Percentiles rank a stretch among this genome's conserved stretches.
Evolutionary conservation across 2,888 invertebrate species (phyloP).

Genomic region (Troides oblongomaculatus): DNA sequence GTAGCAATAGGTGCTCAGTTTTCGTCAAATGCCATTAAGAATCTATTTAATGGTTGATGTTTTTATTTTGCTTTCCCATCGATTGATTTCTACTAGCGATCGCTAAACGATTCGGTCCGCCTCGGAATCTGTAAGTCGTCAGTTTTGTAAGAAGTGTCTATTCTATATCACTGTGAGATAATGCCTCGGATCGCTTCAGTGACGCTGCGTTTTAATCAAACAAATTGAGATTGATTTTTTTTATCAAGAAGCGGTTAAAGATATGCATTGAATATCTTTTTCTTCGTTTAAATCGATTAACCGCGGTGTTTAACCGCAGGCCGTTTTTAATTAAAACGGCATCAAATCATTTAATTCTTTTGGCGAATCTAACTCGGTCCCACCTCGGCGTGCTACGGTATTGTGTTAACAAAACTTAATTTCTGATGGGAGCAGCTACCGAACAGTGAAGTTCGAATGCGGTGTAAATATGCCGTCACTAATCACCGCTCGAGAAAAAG

Average conservation of each 20-base stretch:
- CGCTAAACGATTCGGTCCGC: constrained; percentile 62
- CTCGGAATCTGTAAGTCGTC: constrained; percentile 48
- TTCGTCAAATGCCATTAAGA: constrained; percentile 41
- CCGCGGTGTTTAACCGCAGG: constrained; percentile 22
- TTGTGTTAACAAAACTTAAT: constrained; percentile 57
- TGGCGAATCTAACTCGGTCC: constrained; percentile 26
- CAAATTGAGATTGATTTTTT: constrained; percentile 40
- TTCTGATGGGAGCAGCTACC: constrained; percentile 61
- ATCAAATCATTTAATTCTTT: constrained; percentile 31
- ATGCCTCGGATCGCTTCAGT: constrained; percentile 57
- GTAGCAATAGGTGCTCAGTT: constrained; percentile 27
- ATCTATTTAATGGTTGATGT: constrained; percentile 45
- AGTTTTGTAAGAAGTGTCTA: constrained; percentile 55
- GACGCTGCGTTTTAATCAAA: constrained; percentile 39
- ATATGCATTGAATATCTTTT: constrained; percentile 27
- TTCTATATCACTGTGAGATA: constrained; percentile 53
- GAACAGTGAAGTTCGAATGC: constrained; percentile 59
- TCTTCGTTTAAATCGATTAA: constrained; percentile 25
- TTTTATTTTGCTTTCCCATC: constrained; percentile 59
- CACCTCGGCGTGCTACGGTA: constrained; percentile 13
- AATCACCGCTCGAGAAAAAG: constrained; percentile 62
- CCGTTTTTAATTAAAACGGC: constrained; percentile 33
- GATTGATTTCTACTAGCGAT: constrained; percentile 52
- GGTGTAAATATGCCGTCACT: constrained; percentile 71
- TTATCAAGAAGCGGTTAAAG: constrained; percentile 30